Evolutionary conservation across 2,113 vertebrate species (phyloP).

Genomic region (Aphyosemion australe): DNA sequence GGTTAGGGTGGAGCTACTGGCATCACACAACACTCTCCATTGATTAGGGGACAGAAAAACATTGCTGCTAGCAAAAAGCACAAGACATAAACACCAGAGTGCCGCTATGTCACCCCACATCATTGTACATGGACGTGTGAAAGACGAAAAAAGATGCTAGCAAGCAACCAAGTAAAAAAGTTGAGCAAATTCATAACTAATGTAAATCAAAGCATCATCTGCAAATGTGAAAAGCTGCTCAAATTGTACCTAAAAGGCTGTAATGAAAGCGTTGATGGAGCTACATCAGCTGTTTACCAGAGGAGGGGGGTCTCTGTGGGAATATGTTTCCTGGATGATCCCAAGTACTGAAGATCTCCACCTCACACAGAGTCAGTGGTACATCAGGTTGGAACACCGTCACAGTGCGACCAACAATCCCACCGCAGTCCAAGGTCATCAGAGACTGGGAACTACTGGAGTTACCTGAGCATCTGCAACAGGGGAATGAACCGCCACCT

Average conservation of each 20-base stretch:
- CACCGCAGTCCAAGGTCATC: constrained; percentile 5
- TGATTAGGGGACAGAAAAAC: too few species aligned
- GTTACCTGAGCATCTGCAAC: neutral
- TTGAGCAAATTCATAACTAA: neutral
- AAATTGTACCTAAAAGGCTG: neutral
- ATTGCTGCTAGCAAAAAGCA: too few species aligned
- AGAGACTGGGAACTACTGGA: neutral
- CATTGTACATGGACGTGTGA: too few species aligned
- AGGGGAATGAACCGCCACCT: neutral
- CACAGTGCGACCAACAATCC: constrained; percentile 23
- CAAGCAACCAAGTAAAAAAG: too few species aligned
- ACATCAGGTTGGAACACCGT: neutral
- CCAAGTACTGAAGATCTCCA: constrained; percentile 22
- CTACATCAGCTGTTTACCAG: neutral
- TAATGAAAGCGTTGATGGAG: neutral
- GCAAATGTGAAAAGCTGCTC: neutral
- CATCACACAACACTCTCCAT: too few species aligned
- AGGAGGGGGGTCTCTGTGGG: neutral
- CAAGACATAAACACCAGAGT: too few species aligned
- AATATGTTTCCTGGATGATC: neutral
- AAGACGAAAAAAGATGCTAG: too few species aligned
- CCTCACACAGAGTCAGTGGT: constrained; percentile 20
- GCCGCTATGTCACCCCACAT: too few species aligned
- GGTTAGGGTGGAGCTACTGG: too few species aligned
- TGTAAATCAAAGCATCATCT: neutral